Conservation (phyloP, 2,113 vertebrate genomes). For the Trinectes maculatus region DNA sequence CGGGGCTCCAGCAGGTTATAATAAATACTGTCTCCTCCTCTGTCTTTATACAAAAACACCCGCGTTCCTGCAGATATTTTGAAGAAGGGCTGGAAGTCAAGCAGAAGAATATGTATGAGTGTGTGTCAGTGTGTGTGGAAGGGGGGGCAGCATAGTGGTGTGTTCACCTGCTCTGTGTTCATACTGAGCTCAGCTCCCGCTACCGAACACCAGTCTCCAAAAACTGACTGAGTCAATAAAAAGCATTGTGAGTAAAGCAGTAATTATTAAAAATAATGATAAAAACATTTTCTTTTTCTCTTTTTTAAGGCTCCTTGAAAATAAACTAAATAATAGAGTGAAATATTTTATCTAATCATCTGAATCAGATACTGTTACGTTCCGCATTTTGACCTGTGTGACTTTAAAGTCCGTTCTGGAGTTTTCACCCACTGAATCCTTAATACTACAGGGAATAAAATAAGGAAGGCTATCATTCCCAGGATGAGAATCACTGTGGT, state of each 20-base stretch:
- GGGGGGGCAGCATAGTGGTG: neutral
- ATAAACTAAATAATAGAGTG: no score
- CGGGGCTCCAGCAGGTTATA: constrained; percentile 55
- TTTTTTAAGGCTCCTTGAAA: neutral
- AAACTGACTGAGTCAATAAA: no score
- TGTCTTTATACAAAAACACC: constrained; percentile 69
- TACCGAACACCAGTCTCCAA: no score
- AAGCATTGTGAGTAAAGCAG: neutral
- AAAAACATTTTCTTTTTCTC: no score
- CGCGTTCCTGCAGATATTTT: constrained; percentile 58
- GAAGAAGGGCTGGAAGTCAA: constrained; percentile 46
- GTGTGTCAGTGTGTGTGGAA: constrained; percentile 1
- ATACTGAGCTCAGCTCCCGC: neutral
- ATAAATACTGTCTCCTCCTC: constrained; percentile 71
- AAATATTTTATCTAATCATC: no score
- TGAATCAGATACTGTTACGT: neutral
- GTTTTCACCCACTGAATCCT: constrained; percentile 4
- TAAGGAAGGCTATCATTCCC: constrained; percentile 37
- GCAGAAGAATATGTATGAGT: constrained; percentile 43
- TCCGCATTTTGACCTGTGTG: constrained; percentile 18
- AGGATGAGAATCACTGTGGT: constrained; percentile 55
- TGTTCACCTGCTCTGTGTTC: neutral
- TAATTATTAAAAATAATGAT: no score
- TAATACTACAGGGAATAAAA: constrained; percentile 35
- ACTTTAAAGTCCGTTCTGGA: constrained; percentile 8